A percentile compares a stretch with the other conserved stretches of the same genome.
Conservation (phyloP, 2,888 invertebrate species). For the Octonoba sinensis region DNA sequence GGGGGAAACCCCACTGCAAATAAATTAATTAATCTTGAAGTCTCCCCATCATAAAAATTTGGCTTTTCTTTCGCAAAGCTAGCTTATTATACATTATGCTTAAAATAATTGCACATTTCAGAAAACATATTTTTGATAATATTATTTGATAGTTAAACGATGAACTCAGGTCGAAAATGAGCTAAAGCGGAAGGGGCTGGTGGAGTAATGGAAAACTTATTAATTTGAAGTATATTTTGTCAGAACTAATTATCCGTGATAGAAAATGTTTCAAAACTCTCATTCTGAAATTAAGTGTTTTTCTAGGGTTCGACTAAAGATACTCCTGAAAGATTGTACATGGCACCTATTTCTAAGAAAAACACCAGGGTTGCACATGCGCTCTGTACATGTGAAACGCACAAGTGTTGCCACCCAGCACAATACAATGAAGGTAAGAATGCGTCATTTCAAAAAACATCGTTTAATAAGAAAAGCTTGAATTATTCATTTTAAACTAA, state of each 20-base stretch:
- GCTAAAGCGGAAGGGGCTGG: too few species aligned
- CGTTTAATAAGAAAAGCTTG: neutral
- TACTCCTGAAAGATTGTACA: slow-evolving; percentile 28
- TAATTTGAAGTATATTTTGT: too few species aligned
- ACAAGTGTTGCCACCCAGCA: slow-evolving; percentile 89
- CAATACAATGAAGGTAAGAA: slow-evolving; percentile 88
- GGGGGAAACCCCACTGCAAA: too few species aligned
- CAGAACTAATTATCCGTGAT: too few species aligned
- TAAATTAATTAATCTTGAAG: neutral
- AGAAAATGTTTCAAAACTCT: too few species aligned
- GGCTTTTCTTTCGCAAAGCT: neutral
- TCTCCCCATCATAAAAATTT: neutral
- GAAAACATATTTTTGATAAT: too few species aligned
- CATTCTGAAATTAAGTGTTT: neutral
- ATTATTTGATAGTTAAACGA: too few species aligned
- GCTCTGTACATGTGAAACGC: slow-evolving; percentile 85
- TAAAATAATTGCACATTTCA: too few species aligned
- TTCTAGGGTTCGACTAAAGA: slow-evolving; percentile 6
- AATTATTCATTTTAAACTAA: too few species aligned
- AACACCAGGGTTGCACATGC: neutral
- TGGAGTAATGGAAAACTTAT: too few species aligned
- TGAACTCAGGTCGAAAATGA: too few species aligned
- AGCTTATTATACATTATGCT: neutral
- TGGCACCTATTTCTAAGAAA: slow-evolving; percentile 15
- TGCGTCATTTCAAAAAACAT: slow-evolving; percentile 76